Evolutionary conservation across 2,797 vertebrate genomes (phyloP).

Genomic region (Dicrostonyx torquatus): DNA sequence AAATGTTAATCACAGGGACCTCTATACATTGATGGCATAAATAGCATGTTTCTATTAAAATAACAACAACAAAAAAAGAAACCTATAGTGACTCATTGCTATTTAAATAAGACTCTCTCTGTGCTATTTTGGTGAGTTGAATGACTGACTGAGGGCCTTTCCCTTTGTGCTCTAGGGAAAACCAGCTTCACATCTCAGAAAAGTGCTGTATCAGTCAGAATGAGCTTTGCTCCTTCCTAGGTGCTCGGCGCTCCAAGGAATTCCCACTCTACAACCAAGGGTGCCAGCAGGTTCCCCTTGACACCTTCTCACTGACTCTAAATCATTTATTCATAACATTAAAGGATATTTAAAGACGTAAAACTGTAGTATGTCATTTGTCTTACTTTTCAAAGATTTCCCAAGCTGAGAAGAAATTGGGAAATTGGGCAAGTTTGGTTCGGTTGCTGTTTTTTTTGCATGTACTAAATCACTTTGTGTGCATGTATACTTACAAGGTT

Average conservation of each 20-base stretch:
- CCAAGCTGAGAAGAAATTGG: neutral
- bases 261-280: neutral
- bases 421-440: neutral
- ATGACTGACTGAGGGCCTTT: constrained; percentile 60
- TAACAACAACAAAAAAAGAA: constrained; percentile 70
- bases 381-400: neutral
- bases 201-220: constrained; percentile 49
- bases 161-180: constrained; percentile 64
- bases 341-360: neutral
- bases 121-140: constrained; percentile 80
- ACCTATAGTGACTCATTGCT: constrained; percentile 83
- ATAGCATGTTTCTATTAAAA: constrained; percentile 81
- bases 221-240: neutral
- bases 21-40: constrained; percentile 83
- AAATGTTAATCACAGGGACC: constrained; percentile 85
- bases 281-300: neutral
- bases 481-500: neutral
- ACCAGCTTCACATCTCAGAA: constrained; percentile 62
- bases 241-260: neutral
- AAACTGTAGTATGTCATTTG: neutral
- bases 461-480: neutral
- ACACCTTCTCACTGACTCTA: neutral
- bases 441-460: neutral
- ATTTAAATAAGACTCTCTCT: constrained; percentile 79
- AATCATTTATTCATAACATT: constrained; percentile 3